Evolutionary conservation across 2,113 vertebrate genomes (phyloP).

Genomic region (Noctilio leporinus): DNA sequence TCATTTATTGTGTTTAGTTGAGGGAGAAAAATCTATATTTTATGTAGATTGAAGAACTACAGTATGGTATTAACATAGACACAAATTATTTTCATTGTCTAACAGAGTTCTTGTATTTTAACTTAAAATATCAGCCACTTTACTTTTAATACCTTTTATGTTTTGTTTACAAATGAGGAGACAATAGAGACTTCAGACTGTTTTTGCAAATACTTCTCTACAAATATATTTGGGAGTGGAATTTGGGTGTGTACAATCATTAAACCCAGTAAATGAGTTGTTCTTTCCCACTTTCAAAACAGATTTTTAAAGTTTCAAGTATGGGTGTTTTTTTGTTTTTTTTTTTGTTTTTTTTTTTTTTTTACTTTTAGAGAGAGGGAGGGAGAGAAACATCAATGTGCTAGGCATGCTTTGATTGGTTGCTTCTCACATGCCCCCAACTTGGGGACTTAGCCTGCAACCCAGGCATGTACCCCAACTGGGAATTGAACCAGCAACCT

Average conservation of each 20-base stretch:
- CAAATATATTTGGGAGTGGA: background rate
- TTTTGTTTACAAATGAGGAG: slow-evolving; percentile 22
- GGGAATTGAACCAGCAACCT: no score
- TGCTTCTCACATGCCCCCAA: no score
- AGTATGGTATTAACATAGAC: background rate
- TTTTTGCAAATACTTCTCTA: background rate
- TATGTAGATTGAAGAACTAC: background rate
- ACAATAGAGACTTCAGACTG: background rate
- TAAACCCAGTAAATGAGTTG: background rate
- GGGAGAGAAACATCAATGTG: no score
- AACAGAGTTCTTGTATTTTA: slow-evolving; percentile 2
- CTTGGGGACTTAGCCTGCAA: no score
- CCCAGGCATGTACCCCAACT: no score
- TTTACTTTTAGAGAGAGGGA: no score
- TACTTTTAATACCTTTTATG: background rate
- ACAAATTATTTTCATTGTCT: background rate
- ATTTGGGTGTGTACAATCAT: background rate
- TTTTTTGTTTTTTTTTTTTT: no score
- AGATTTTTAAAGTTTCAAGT: background rate
- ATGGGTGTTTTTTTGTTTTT: no score
- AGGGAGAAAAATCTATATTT: background rate
- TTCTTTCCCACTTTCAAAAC: background rate
- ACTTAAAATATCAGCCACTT: slow-evolving; percentile 13
- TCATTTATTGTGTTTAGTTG: background rate
- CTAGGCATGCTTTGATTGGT: no score